Evolutionary conservation across 2,888 invertebrate species (phyloP).

Genomic region (Trichopria drosophilae): DNA sequence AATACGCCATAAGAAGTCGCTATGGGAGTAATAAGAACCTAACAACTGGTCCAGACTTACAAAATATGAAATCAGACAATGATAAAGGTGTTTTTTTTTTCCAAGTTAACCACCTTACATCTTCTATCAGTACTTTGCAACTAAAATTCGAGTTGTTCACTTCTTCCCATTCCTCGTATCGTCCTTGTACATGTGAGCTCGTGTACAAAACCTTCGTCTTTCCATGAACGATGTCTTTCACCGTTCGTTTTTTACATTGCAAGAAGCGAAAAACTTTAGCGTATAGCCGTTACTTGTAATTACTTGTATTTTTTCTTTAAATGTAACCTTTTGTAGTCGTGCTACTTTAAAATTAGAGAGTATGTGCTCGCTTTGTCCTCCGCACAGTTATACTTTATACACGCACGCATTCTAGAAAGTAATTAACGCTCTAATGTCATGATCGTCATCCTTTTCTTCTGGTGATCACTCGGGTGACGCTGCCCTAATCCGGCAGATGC

Average conservation of each 20-base stretch:
- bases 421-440: conserved; percentile 51
- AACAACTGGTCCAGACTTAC: conserved; percentile 57
- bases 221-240: conserved; percentile 15
- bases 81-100: conserved; percentile 46
- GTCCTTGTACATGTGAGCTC: conserved; percentile 12
- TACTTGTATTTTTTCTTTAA: neutral
- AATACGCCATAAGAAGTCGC: conserved; percentile 58
- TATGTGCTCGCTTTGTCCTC: conserved; percentile 20
- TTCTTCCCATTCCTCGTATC: conserved; percentile 24
- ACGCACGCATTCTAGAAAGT: conserved; percentile 38
- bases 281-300: conserved; percentile 35
- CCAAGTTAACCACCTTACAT: conserved; percentile 40
- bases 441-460: conserved; percentile 45
- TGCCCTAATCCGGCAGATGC: too few relatives aligned
- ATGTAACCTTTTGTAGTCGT: conserved; percentile 14
- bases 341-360: conserved; percentile 31
- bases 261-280: conserved; percentile 43
- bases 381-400: conserved; percentile 31
- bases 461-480: too few relatives aligned
- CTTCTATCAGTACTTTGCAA: conserved; percentile 47
- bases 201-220: conserved; percentile 24
- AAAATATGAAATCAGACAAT: conserved; percentile 57
- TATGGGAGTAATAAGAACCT: conserved; percentile 57
- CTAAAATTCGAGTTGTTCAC: conserved; percentile 46
- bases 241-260: conserved; percentile 41